Conservation (phyloP, 2,888 invertebrate species). For the Perdita meconis region DNA sequence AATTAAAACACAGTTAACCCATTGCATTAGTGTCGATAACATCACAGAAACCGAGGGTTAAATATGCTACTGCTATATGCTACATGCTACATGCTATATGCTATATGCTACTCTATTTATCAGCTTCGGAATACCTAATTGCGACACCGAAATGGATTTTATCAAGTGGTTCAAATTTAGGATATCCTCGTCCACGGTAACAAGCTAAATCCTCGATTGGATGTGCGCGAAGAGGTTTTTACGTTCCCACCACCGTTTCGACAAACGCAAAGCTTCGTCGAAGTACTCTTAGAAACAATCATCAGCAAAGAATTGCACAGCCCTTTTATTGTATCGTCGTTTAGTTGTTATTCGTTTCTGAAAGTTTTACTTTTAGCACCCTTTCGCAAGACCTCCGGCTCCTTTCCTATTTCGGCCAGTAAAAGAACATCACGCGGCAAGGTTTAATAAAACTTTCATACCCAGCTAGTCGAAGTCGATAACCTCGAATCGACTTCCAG, state of each 20-base stretch:
- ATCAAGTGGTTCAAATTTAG: background rate
- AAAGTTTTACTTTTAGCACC: slow-evolving; percentile 47
- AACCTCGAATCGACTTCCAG: slow-evolving; percentile 24
- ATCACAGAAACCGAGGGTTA: too few species aligned
- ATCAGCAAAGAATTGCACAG: slow-evolving; percentile 38
- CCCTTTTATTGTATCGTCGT: slow-evolving; percentile 46
- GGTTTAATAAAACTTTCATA: slow-evolving; percentile 38
- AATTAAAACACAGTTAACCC: too few species aligned
- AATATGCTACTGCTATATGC: too few species aligned
- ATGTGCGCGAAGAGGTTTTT: slow-evolving; percentile 17
- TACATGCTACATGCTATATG: too few species aligned
- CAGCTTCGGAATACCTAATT: background rate
- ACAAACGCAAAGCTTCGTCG: slow-evolving; percentile 11
- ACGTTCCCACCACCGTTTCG: slow-evolving; percentile 17
- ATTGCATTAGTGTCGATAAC: too few species aligned
- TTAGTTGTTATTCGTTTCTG: slow-evolving; percentile 50
- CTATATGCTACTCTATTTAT: background rate
- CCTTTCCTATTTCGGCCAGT: slow-evolving; percentile 25
- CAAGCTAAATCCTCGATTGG: slow-evolving; percentile 2
- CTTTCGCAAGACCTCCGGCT: slow-evolving; percentile 49
- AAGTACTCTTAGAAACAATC: slow-evolving; percentile 28
- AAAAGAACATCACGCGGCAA: slow-evolving; percentile 27
- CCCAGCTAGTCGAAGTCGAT: slow-evolving; percentile 47
- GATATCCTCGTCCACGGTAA: background rate
- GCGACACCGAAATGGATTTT: background rate